Base-by-base conservation (phyloP, 2,888 invertebrate genomes). In the Sphecodes monilicornis region DNA sequence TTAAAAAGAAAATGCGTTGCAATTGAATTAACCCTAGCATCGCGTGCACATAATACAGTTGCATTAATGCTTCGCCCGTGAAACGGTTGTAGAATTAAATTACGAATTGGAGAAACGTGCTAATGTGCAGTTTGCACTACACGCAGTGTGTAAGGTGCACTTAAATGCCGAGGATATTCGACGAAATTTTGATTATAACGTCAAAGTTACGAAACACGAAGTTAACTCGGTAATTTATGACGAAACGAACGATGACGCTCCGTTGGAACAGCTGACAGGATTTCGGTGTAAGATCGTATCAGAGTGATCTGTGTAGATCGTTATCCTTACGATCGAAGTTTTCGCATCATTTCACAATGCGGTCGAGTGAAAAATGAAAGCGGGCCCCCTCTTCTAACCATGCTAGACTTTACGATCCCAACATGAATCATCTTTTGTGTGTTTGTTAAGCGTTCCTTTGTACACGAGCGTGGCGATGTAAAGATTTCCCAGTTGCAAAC, bases 341-440 rank as follows among this genome's bases (percentile, higher is more conserved):
- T 89, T 89, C 86, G 87, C 86, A 84, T 89, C 90, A 89, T 90
- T 91, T 90, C 84, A 80, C 88, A 72, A 74, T 18, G 64, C 89
- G 86, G 68, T 82, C 85, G 80, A 84, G 85, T 87, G 91, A 89
- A 84, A 90, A 91, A 92, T 91, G 85, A 89, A 78, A 88, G 84
- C 73, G 68, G 68, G 69, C 54, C 78, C 46, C 60, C 73, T 11
- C 26, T 22, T 68, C 6, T 41, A 54, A 43, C n/a, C 75, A 26
- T 41, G 57, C 16, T 73, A 36, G 64, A 71, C 57, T 84, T 85
- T 76, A 79, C 77, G 85, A 87, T 3, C 72, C 72, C 26, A 81
- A 70, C 68, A 66, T 64, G 68, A 78, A 76, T 77, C 80, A 57
- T 77, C 54, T 54, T 70, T 74, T 66, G 70, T 43, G 54, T 50